Evolutionary conservation across 2,888 invertebrate species (phyloP).

Genomic region (Halictus quadricinctus): DNA sequence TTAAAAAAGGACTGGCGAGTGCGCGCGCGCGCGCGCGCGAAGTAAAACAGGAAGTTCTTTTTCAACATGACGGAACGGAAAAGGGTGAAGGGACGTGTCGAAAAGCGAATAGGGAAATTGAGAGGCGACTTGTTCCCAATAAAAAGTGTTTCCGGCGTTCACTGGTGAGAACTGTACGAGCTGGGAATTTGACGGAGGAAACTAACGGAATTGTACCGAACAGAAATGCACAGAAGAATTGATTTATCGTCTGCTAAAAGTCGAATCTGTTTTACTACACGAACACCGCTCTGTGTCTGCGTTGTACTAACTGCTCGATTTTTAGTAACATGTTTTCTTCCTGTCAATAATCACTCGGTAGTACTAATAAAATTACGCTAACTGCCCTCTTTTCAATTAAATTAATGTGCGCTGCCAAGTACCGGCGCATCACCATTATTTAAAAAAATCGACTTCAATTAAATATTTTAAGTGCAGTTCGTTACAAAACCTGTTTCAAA

Average conservation of each 20-base stretch:
- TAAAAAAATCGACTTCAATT: too few species aligned
- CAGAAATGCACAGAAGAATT: background rate
- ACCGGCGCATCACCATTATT: too few species aligned
- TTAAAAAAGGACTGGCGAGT: constrained; percentile 18
- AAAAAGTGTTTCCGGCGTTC: background rate
- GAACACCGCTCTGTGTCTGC: background rate
- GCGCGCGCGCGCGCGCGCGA: background rate
- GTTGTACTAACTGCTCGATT: too few species aligned
- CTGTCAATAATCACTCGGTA: background rate
- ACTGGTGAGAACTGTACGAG: background rate
- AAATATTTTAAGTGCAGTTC: too few species aligned
- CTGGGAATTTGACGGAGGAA: background rate
- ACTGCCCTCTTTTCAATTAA: background rate
- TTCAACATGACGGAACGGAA: background rate
- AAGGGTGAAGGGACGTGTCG: background rate
- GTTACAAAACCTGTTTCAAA: background rate
- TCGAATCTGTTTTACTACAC: background rate
- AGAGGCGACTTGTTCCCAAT: background rate
- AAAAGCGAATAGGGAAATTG: constrained; percentile 9
- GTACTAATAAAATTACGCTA: background rate
- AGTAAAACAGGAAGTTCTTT: constrained; percentile 41
- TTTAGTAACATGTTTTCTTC: background rate
- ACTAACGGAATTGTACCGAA: background rate
- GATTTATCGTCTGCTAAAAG: background rate
- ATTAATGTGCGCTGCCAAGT: background rate